Evolutionary conservation across 2,797 vertebrate genomes (phyloP).

Genomic region (Rhinella marina): DNA sequence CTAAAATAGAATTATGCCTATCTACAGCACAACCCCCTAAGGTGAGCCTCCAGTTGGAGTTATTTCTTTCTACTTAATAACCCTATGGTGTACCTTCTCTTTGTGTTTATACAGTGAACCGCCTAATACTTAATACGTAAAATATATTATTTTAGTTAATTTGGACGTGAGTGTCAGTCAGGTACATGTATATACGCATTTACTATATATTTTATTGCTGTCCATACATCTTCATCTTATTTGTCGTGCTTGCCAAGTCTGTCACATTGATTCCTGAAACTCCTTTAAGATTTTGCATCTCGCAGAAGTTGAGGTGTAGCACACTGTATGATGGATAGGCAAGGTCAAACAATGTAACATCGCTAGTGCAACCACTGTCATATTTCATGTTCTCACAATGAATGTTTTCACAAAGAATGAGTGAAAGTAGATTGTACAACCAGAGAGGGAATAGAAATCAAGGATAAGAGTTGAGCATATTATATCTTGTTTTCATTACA

Average conservation of each 20-base stretch:
- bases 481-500: no score
- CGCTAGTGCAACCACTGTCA: conserved; percentile 10
- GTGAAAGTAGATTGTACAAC: not conserved
- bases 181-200: not conserved
- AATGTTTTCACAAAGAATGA: not conserved
- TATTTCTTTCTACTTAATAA: no score
- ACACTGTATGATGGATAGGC: conserved; percentile 3
- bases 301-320: not conserved
- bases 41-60: no score
- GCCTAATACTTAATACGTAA: no score
- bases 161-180: not conserved
- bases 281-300: conserved; percentile 20
- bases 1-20: no score
- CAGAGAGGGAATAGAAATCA: not conserved
- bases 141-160: not conserved
- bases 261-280: conserved; percentile 33
- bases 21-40: no score
- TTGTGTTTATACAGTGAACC: no score
- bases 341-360: conserved; percentile 26
- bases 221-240: conserved; percentile 14
- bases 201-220: not conserved
- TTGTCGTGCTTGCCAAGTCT: conserved; percentile 23
- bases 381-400: conserved; percentile 3
- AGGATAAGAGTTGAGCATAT: not conserved
- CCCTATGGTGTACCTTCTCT: no score